phyloP scores from a whole-genome alignment of 30 jellyfish, hydroid and myxozoan species.

The Haliclystus octoradiatus region DNA sequence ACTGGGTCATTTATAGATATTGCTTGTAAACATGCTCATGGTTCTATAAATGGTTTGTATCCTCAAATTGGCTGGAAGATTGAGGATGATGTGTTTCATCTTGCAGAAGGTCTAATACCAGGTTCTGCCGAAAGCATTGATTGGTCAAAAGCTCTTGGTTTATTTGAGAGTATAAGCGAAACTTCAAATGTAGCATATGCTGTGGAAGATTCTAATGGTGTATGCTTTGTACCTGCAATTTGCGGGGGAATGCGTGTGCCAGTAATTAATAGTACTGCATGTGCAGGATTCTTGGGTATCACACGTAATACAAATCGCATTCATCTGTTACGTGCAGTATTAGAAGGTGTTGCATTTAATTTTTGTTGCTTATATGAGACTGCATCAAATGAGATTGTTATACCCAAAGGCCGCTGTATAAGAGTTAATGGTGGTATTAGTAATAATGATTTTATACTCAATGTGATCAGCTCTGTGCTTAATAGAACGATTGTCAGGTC shows the following conservation, averaged over 20 bases:
- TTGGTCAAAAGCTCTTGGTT: slow-evolving; percentile 57
- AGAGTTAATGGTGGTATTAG: slow-evolving; percentile 82
- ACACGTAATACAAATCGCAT: slow-evolving; percentile 30
- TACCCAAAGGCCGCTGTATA: background rate
- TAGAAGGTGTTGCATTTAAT: slow-evolving; percentile 70
- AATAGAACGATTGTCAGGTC: slow-evolving; percentile 52
- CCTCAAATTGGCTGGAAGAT: slow-evolving; percentile 91
- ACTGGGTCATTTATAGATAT: slow-evolving; percentile 85
- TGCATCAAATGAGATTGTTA: background rate
- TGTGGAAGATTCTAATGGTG: slow-evolving; percentile 61
- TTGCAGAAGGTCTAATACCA: slow-evolving; percentile 60
- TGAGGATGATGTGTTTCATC: slow-evolving; percentile 33
- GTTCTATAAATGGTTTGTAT: slow-evolving; percentile 52
- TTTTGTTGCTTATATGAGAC: slow-evolving; percentile 14
- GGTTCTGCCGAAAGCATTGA: slow-evolving; percentile 77
- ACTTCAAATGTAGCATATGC: slow-evolving; percentile 66
- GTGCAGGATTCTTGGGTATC: slow-evolving; percentile 40
- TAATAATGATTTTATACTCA: slow-evolving; percentile 73
- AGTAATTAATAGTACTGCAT: slow-evolving; percentile 12
- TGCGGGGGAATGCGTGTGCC: slow-evolving; percentile 30
- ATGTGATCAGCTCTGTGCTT: slow-evolving; percentile 47
- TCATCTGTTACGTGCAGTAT: slow-evolving; percentile 77
- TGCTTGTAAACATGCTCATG: slow-evolving; percentile 60
- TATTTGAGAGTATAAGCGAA: slow-evolving; percentile 43
- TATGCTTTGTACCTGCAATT: slow-evolving; percentile 77